A percentile compares a stretch with the other conserved stretches of the same genome.
These are phyloP conservation scores for Pristionchus arcanus DNA, from an alignment of 2,888 invertebrate species.

Conservation along the genomic window DNA sequence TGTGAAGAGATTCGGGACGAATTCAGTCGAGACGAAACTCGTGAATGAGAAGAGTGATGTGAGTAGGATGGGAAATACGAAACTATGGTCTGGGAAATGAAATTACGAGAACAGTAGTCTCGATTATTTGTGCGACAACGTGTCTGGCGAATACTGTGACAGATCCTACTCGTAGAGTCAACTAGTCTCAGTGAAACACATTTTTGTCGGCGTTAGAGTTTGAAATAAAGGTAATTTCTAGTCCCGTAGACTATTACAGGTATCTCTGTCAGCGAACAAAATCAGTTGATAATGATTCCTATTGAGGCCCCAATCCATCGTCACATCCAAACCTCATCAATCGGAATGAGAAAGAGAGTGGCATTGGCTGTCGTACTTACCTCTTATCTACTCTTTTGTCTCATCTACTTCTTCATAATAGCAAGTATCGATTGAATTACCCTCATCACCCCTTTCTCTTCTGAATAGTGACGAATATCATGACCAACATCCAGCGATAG, in stretches of 20 bases:
- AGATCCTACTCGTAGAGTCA: no score
- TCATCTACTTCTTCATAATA: constrained; percentile 70
- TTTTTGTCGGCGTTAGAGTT: no score
- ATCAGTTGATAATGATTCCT: background rate
- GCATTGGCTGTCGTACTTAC: constrained; percentile 68
- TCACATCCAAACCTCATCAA: constrained; percentile 69
- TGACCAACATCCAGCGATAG: background rate
- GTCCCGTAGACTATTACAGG: no score
- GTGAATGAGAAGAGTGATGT: constrained; percentile 28
- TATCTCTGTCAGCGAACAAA: no score
- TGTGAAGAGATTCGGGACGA: constrained; percentile 49
- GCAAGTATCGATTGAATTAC: constrained; percentile 64
- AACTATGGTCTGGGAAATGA: background rate
- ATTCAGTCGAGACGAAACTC: constrained; percentile 55
- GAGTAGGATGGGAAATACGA: background rate
- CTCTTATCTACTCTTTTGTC: constrained; percentile 67
- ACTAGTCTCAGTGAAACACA: no score
- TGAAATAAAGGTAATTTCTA: no score
- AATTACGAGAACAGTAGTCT: background rate
- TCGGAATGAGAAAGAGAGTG: constrained; percentile 73
- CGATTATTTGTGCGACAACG: no score
- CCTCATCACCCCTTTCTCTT: no score
- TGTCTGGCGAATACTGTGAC: no score
- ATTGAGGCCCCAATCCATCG: constrained; percentile 67
- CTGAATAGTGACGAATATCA: constrained; percentile 26